Conservation (phyloP, 2,797 vertebrate genomes). For the Notolepis coatsorum region DNA sequence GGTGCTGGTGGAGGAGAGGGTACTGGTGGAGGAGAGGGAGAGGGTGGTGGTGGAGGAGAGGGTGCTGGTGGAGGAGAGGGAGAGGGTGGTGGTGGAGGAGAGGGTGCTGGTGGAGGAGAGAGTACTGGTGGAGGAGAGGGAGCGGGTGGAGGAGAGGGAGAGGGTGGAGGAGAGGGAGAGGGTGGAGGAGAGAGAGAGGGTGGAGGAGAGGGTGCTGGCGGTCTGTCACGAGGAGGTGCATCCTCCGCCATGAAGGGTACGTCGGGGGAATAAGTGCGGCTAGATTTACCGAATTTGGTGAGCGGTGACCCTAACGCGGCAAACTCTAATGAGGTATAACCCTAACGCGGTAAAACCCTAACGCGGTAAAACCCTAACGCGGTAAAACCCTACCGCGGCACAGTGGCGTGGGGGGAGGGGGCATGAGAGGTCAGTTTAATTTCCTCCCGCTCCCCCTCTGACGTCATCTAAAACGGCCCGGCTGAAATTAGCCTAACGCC, state of each 20-base stretch:
- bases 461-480: constrained; percentile 74
- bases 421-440: constrained; percentile 74
- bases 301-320: constrained; percentile 65
- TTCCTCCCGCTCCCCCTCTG: constrained; percentile 35
- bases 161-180: constrained; percentile 20
- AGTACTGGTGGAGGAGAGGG: constrained; percentile 11
- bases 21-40: constrained; percentile 47
- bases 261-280: constrained; percentile 58
- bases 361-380: too few species aligned
- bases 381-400: constrained; percentile 66
- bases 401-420: constrained; percentile 63
- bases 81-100: constrained; percentile 12
- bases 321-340: constrained; percentile 64
- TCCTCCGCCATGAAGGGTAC: constrained; percentile 69
- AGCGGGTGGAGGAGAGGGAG: constrained; percentile 47
- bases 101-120: constrained; percentile 44
- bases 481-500: constrained; percentile 79
- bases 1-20: constrained; percentile 9
- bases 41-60: not conserved
- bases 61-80: constrained; percentile 44
- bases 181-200: constrained; percentile 44
- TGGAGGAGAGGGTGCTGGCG: not conserved
- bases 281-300: constrained; percentile 72
- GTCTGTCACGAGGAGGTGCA: constrained; percentile 63
- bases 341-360: too few species aligned